Percentiles rank a stretch among this genome's conserved stretches.
Conservation (phyloP, 2,797 vertebrate species). For the Dipus sagitta region DNA sequence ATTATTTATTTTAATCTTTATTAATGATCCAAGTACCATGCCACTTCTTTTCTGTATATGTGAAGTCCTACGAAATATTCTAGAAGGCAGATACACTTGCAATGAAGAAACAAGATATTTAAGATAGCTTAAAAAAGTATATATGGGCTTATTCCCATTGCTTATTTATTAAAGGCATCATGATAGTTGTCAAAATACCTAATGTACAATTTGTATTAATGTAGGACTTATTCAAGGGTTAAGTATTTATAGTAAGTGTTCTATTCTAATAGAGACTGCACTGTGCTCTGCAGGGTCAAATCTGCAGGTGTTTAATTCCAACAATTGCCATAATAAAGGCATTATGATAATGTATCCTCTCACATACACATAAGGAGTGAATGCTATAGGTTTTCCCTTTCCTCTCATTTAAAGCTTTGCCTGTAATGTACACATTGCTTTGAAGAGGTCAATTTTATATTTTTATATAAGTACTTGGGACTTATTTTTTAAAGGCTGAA, state of each 20-base stretch:
- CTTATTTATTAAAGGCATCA: constrained; percentile 31
- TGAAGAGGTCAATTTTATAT: constrained; percentile 56
- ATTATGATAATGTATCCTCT: constrained; percentile 71
- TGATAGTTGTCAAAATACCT: constrained; percentile 68
- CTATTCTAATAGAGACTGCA: constrained; percentile 49
- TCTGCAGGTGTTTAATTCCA: constrained; percentile 70
- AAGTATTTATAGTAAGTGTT: constrained; percentile 66
- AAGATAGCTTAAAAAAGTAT: neutral
- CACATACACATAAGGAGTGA: constrained; percentile 38
- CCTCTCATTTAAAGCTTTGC: constrained; percentile 47
- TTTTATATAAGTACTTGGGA: constrained; percentile 59
- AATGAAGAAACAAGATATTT: constrained; percentile 21
- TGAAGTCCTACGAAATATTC: constrained; percentile 31
- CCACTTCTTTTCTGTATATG: neutral
- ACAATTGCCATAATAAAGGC: constrained; percentile 70
- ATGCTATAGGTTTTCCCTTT: constrained; percentile 58
- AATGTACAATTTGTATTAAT: constrained; percentile 54
- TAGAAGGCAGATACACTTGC: neutral
- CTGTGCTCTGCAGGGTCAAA: constrained; percentile 62
- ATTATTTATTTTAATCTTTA: constrained; percentile 52
- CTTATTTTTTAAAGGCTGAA: constrained; percentile 58
- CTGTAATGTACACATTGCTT: constrained; percentile 57
- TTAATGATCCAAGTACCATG: constrained; percentile 6
- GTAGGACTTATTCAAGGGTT: constrained; percentile 58
- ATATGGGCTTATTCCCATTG: neutral